These are phyloP conservation scores for Pogonocichla stellata DNA, from an alignment of 2,113 vertebrate genomes.

Conservation along the genomic window DNA sequence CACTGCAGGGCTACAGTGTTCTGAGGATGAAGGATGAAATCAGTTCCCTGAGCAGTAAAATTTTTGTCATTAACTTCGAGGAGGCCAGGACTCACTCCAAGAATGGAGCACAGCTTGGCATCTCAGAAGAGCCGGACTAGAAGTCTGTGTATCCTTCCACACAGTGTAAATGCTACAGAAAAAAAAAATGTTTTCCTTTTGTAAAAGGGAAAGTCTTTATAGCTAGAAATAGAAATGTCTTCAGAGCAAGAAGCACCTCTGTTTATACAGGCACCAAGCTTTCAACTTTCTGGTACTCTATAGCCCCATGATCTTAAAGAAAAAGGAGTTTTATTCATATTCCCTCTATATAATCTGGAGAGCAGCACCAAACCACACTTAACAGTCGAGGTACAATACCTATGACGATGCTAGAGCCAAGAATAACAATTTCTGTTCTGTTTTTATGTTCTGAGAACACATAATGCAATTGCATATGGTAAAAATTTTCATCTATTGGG, in stretches of 20 bases:
- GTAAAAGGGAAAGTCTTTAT: not conserved
- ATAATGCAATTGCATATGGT: not conserved
- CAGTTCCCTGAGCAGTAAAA: not conserved
- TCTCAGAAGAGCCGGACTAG: not conserved
- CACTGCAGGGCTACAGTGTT: not conserved
- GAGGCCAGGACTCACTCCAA: not conserved
- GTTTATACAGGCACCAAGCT: not conserved
- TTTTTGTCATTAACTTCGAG: not conserved
- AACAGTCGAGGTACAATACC: accelerated
- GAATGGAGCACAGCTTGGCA: not conserved
- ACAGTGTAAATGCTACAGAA: not conserved
- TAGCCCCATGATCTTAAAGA: not conserved
- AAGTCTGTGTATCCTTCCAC: not conserved
- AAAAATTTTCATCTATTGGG: not conserved
- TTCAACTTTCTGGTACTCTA: not conserved
- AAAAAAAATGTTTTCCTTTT: not conserved
- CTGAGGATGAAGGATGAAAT: not conserved
- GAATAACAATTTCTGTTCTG: not conserved
- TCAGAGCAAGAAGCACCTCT: not conserved
- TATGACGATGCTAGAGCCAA: not conserved
- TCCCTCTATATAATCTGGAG: not conserved
- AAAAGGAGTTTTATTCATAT: not conserved
- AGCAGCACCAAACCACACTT: not conserved
- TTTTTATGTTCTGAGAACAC: not conserved
- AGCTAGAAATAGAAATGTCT: not conserved